These are phyloP conservation scores for Panagrolaimus sp. DNA, from an alignment of 1,140 invertebrate species.

Conservation along the genomic window DNA sequence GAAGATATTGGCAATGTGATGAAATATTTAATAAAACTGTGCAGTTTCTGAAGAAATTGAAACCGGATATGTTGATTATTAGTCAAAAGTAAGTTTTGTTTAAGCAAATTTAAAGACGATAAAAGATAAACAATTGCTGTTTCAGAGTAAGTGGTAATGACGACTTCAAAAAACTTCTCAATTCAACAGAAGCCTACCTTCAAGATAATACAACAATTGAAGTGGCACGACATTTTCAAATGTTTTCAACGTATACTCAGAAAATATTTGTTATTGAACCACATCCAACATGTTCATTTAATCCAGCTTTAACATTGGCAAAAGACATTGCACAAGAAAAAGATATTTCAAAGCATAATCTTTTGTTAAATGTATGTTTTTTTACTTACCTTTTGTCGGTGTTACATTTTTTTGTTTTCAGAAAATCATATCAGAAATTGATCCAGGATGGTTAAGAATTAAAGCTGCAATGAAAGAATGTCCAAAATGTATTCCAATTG, in stretches of 20 bases:
- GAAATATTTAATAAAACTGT: neutral
- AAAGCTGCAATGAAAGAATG: neutral
- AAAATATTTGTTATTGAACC: neutral
- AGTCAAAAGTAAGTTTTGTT: neutral
- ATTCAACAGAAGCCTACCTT: too few relatives aligned
- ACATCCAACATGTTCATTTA: neutral
- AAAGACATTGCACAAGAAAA: neutral
- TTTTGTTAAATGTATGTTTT: neutral
- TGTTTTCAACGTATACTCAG: neutral
- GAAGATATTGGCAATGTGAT: neutral
- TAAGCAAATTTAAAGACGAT: too few relatives aligned
- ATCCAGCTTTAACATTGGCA: neutral
- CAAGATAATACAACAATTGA: neutral
- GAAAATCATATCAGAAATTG: neutral
- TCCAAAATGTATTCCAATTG: neutral
- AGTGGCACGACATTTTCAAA: neutral
- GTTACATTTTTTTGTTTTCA: constrained; percentile 5
- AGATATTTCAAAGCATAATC: neutral
- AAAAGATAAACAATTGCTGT: neutral
- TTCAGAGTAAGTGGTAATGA: neutral
- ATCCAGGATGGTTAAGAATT: neutral
- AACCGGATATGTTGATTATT: constrained; percentile 1
- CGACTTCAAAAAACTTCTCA: neutral
- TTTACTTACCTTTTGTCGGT: too few relatives aligned
- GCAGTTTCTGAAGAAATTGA: neutral